Evolutionary conservation across 2,113 vertebrate genomes (phyloP).

Genomic region (Hylia prasina): DNA sequence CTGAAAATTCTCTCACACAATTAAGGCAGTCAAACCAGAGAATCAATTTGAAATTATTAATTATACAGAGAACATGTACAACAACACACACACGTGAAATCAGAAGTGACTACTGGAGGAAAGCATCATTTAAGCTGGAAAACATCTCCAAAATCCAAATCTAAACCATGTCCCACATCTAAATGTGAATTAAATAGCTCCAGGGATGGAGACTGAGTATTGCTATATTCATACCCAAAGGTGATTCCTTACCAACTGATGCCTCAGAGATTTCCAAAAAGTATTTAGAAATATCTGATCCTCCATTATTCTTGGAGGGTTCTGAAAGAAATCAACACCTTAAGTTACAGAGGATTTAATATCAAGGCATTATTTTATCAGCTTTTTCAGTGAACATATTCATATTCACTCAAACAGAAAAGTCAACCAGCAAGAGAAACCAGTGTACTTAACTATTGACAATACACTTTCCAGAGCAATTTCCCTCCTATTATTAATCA

Average conservation of each 20-base stretch:
- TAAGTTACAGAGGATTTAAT: neutral
- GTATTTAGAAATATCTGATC: conserved; percentile 73
- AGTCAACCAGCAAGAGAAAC: neutral
- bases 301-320: conserved; percentile 76
- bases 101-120: fast-evolving
- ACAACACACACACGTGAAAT: fast-evolving
- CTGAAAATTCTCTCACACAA: neutral
- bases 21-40: too few species aligned
- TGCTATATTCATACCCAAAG: neutral
- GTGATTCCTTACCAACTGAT: conserved; percentile 59
- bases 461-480: fast-evolving
- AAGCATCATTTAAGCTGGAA: neutral
- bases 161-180: neutral
- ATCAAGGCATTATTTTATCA: neutral
- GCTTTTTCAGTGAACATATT: neutral
- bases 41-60: neutral
- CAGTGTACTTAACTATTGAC: neutral
- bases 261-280: conserved; percentile 70
- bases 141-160: neutral
- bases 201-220: neutral
- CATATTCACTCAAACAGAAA: neutral
- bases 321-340: conserved; percentile 60
- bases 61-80: neutral
- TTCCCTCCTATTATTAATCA: neutral
- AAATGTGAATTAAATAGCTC: neutral